These are phyloP conservation scores for Trileptium ribeirensis DNA, from an alignment of 2,888 invertebrate genomes.

Conservation along the genomic window DNA sequence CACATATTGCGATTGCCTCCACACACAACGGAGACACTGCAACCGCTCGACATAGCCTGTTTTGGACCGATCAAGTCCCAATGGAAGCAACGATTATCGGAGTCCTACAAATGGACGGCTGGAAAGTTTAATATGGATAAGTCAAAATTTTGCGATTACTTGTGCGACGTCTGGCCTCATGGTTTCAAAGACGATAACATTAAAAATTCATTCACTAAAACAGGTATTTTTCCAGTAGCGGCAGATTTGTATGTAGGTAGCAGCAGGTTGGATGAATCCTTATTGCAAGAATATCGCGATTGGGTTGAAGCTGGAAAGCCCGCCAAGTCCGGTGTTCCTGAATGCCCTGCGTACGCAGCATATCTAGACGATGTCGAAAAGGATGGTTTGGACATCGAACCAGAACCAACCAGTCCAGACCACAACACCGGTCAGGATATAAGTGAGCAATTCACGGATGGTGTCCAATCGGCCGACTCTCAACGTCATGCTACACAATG, in stretches of 20 bases:
- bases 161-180: not conserved
- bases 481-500: too few relatives aligned
- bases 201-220: not conserved
- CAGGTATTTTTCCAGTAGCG: not conserved
- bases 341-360: too few relatives aligned
- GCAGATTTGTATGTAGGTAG: not conserved
- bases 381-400: too few relatives aligned
- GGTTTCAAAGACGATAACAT: not conserved
- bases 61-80: not conserved
- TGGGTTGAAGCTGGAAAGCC: not conserved
- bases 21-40: not conserved
- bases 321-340: not conserved
- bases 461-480: too few relatives aligned
- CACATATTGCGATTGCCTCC: not conserved
- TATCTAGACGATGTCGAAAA: too few relatives aligned
- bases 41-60: not conserved
- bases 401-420: too few relatives aligned
- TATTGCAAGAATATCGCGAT: not conserved
- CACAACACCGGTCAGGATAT: too few relatives aligned
- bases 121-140: not conserved
- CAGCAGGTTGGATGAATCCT: not conserved
- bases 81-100: not conserved
- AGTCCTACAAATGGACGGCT: not conserved
- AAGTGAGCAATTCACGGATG: too few relatives aligned
- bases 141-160: not conserved